Evolutionary conservation across 2,888 invertebrate genomes (phyloP).

Genomic region (Megastigmus dorsalis): DNA sequence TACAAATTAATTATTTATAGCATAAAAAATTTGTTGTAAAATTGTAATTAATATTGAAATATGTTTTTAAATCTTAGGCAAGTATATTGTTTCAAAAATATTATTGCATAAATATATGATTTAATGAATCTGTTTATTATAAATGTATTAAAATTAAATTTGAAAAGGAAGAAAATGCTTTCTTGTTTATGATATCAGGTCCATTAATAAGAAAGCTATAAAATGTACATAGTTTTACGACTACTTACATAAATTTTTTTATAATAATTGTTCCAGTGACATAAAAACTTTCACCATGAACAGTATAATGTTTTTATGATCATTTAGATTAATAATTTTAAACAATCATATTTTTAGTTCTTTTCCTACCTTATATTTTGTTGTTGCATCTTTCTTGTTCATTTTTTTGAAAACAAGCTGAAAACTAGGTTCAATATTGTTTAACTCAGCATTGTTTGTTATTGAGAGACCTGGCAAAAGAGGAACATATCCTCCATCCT

Average conservation of each 20-base stretch:
- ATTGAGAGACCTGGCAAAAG: constrained; percentile 75
- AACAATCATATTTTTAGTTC: not conserved
- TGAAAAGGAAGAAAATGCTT: no score
- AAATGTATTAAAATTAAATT: constrained; percentile 1
- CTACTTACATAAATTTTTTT: no score
- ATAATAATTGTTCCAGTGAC: no score
- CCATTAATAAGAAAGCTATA: no score
- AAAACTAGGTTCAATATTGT: constrained; percentile 82
- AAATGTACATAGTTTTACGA: no score
- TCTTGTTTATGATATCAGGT: no score
- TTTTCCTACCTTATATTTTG: constrained; percentile 86
- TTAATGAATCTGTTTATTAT: not conserved
- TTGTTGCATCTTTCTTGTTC: constrained; percentile 91
- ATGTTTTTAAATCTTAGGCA: not conserved
- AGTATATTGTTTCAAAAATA: not conserved
- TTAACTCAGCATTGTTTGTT: constrained; percentile 79
- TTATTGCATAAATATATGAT: not conserved
- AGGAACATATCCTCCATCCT: constrained; percentile 79
- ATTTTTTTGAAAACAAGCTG: constrained; percentile 89
- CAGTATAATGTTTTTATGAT: no score
- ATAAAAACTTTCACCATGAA: no score
- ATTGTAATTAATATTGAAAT: constrained; percentile 14
- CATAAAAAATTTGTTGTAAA: no score
- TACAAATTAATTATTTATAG: no score
- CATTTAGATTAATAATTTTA: not conserved